Evolutionary conservation across 2,113 vertebrate species (phyloP), one percentile per base, ranked within the genome.

Genomic region (Chionomys nivalis): DNA sequence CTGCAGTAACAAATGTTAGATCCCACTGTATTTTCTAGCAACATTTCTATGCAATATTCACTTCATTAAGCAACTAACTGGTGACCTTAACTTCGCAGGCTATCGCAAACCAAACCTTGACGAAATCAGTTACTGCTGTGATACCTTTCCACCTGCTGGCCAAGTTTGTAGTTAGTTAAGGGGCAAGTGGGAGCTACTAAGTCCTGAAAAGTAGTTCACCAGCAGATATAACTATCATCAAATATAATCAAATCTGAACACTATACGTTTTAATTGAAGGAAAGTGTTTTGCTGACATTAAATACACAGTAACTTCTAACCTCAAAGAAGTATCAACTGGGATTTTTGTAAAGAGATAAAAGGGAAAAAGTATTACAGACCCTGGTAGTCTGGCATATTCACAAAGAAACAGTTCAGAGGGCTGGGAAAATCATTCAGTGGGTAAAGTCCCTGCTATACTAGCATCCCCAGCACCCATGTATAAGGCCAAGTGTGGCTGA

Each of bases 261-360:
- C 82, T 79, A 83, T 0, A 91, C 36, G 13, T 76, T 90, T 94
- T 93, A 88, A 47, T 0, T 93, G 17, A 96, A 79, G 39, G 19
- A 96, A n/a, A 95, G 94, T 55, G 65, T 52, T 96, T 86, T 82
- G 95, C 82, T 91, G 23, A 70, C 72, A 92, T 33, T 92, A 95
- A 96, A 92, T 36, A 39, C 49, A 76, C 58, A 76, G 31, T 70
- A 36, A 55, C 44, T 36, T 66, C 63, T 75, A 31, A 75, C 26
- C 85, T 87, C 33, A 58, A 36, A 39, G 14, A 94, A 44, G 5
- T 33, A 33, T 39, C 63, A 78, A 89, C 65, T 81, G 86, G 68
- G 55, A 91, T 89, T 78, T 76, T 47, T 93, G 8, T 39, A 82
- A 90, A 39, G 28, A 5, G 11, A 70, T 89, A 89, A 65, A 95